Percentiles rank a stretch among this genome's conserved stretches.
Evolutionary conservation across 2,797 vertebrate genomes (phyloP).

Genomic region (Cirrhinus mrigala): DNA sequence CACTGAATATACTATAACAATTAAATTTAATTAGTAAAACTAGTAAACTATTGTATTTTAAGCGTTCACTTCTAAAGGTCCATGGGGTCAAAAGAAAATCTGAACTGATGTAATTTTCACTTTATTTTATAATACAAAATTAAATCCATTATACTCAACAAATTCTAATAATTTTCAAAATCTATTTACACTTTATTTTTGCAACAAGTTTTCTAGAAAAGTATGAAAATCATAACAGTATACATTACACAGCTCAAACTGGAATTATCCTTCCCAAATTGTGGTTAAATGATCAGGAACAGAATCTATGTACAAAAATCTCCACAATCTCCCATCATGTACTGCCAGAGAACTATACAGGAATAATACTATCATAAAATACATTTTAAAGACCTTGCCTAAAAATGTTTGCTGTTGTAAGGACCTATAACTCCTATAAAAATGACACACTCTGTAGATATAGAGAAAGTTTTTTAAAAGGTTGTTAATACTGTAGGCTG

Average conservation of each 20-base stretch:
- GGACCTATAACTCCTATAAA: background rate
- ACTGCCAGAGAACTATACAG: background rate
- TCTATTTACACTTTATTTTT: slow-evolving; percentile 29
- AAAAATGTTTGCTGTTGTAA: background rate
- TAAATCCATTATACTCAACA: background rate
- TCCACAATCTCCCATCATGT: background rate
- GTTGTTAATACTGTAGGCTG: background rate
- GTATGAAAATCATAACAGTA: background rate
- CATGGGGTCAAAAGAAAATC: background rate
- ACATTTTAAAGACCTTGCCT: background rate
- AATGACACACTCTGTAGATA: background rate
- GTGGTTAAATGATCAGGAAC: background rate
- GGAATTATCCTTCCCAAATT: background rate
- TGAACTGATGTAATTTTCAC: background rate
- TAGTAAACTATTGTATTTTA: no score
- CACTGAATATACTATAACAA: background rate
- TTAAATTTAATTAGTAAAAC: no score
- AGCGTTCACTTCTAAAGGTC: background rate
- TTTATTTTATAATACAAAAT: slow-evolving; percentile 14
- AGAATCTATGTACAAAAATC: background rate
- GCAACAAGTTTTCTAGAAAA: background rate
- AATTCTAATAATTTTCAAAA: background rate
- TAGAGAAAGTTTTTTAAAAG: background rate
- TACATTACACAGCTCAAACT: background rate
- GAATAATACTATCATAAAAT: background rate